A percentile compares a stretch with the other conserved stretches of the same genome.
Conservation (phyloP, 2,113 vertebrate species). For the Bothrops jararaca region DNA sequence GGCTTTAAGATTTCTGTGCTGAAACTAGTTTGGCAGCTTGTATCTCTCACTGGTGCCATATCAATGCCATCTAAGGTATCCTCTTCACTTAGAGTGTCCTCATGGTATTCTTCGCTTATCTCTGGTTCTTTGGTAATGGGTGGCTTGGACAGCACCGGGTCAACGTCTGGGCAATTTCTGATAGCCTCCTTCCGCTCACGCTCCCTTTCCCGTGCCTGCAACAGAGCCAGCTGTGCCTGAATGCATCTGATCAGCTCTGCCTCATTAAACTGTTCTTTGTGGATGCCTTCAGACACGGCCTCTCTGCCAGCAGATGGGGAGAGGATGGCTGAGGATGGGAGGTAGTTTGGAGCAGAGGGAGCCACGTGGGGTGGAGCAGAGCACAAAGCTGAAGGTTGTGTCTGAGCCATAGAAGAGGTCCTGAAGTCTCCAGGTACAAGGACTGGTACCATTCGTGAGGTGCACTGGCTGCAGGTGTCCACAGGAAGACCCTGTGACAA, state of each 20-base stretch:
- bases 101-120: slow-evolving; percentile 48
- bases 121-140: slow-evolving; percentile 42
- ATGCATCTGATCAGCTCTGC: slow-evolving; percentile 63
- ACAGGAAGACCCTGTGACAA: slow-evolving; percentile 52
- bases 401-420: slow-evolving; percentile 19
- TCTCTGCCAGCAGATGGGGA: slow-evolving; percentile 39
- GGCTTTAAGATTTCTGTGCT: slow-evolving; percentile 55
- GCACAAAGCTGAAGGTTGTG: slow-evolving; percentile 23
- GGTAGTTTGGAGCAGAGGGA: slow-evolving; percentile 3
- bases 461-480: slow-evolving; percentile 23
- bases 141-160: slow-evolving; percentile 13
- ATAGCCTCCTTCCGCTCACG: neutral
- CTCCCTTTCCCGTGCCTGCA: slow-evolving; percentile 51
- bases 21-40: slow-evolving; percentile 56
- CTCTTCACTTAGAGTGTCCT: slow-evolving; percentile 58
- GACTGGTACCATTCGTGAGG: slow-evolving; percentile 35
- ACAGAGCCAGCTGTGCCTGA: slow-evolving; percentile 65
- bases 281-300: slow-evolving; percentile 35
- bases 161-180: slow-evolving; percentile 14
- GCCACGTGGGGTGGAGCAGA: slow-evolving; percentile 20
- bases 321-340: slow-evolving; percentile 21
- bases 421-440: slow-evolving; percentile 24
- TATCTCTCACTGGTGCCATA: slow-evolving; percentile 67
- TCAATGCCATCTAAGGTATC: slow-evolving; percentile 60
- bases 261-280: slow-evolving; percentile 51